Evolutionary conservation across 2,113 vertebrate genomes (phyloP), one percentile per base, ranked within the genome.

Genomic region (Cynocephalus volans): DNA sequence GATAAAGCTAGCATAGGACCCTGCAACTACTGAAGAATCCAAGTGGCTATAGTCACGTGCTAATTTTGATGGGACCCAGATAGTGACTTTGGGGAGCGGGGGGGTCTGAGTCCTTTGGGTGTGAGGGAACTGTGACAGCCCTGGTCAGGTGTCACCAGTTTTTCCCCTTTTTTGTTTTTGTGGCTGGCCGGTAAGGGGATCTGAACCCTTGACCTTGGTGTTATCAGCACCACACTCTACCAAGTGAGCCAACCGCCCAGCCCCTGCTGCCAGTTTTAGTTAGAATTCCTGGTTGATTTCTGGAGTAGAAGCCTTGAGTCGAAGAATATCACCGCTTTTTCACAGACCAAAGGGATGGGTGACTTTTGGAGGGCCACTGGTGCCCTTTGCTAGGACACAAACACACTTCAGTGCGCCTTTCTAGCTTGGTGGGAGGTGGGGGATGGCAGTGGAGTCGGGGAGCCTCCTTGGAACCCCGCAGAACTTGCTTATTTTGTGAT

Each of bases 271-370:
- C 69, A 24, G 8, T 86, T 84, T 90, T 82, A 18, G 26, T 64
- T 67, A 69, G 70, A 52, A 15, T 73, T 94, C 56, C 45, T 72
- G 69, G 23, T 31, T 64, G 60, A 21, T 58, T 79, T 82, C 56
- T 76, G 64, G 70, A 97, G 41, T 36, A 50, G 92, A 88, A 62
- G 56, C 12, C 48, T 88, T 81, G 72, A 58, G 81, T 72, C 56
- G 45, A 83, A 85, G 70, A 86, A 23, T 26, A 72, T 54, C 70
- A 75, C 70, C 83, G 33, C 26, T 48, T 81, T 90, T 67, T 64
- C 48, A 41, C 31, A 70, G 87, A 69, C 79, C 31, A 24, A 69
- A 70, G 75, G 60, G 41, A 62, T 45, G 14, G 19, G 48, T 69
- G 85, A 83, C 77, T 92, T 82, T 54, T 28, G n/a, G 50, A 80